Base-by-base conservation (phyloP, 1,140 invertebrate genomes). In the Brachionus rotundiformis region DNA sequence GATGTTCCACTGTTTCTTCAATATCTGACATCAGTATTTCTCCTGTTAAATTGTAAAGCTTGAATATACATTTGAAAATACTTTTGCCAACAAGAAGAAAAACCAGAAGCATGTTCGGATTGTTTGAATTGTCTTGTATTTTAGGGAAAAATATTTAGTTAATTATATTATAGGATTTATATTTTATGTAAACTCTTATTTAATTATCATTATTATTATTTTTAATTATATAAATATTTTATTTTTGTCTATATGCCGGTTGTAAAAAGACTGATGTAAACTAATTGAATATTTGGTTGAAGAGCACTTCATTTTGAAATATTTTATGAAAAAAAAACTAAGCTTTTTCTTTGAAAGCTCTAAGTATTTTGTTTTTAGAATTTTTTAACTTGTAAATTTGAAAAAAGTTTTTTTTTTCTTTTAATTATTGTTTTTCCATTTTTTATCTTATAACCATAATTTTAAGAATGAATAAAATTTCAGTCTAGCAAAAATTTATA, bases 391-490 rank as follows among this genome's bases (percentile, higher is more conserved):
- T 63, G 61, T 63, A 63, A 8, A 63, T 63, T 63, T 29, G 25
- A 63, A 33, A 63, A 13, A 27, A 68, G 27, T 68, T 36, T 36
- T 63, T 59, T 63, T 63, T 54, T 54, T 54, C 3, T 54, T 54
- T 63, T 63, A 29, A 33, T 63, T 27, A 23, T 63, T 63, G 59
- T 33, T 68, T 68, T 33, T 68, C 33, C 33, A 36, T 36, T 31
- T 68, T 25, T 68, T 68, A 36, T 68, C 36, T 33, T 33, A 68
- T 36, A 68, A n/a, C 63, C 29, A 68, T 19, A 68, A 33, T 68
- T 68, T 68, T 68, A 36, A 68, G 63, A 36, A 68, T 68, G 63
- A 68, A 68, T 68, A 68, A 68, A 68, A 68, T 36, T 33, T 39
- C 16, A 36, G 27, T 54, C 19, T 54, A 54, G 16, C 47, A 23